Evolutionary conservation across 2,113 vertebrate genomes (phyloP), one percentile per base, ranked within the genome.

Genomic region (Calidris pugnax): DNA sequence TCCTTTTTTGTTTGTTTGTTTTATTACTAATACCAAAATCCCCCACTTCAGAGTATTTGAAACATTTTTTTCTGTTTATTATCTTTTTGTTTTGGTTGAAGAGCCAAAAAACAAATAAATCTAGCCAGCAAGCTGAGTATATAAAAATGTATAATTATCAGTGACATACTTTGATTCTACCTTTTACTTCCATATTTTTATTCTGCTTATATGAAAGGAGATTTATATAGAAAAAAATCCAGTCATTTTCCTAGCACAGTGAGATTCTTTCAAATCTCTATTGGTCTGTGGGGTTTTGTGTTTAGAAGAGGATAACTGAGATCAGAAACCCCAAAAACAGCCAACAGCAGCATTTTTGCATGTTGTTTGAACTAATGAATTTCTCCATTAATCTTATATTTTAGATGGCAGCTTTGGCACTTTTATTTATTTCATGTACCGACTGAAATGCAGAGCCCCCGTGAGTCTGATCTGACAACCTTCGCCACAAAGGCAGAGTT

Each of bases 401-500:
- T 85, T 75, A 81, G 47, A 51, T 73, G 84, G 56, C 76, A 77
- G 88, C 64, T 87, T 97, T 88, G 63, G 37, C 16, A 30, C 45
- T 95, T 89, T 62, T 89, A 53, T 89, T 57, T 89, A 62, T 82
- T 95, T 84, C 39, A 7, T 9, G 16, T 68, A 83, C 67, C 48
- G 33, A 35, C 89, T 96, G 96, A 96, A 96, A 92, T 35, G 37
- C n/a, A 89, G 80, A 87, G 62, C 78, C 93, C 87, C 93, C 87
- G 53, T 63, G 67, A 96, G 78, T 81, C 91, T 91, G 74, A 86
- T 85, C 95, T 92, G 76, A 96, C 96, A 98, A 93, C 85, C 95
- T 97, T 96, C 87, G 73, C 53, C 95, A 95, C 96, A 96, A 96
- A 98, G 92, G 71, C 94, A 83, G 78, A 88, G 67, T 83, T 97